Base-by-base conservation (phyloP, 1,140 invertebrate species). In the Cotesia chilonis region DNA sequence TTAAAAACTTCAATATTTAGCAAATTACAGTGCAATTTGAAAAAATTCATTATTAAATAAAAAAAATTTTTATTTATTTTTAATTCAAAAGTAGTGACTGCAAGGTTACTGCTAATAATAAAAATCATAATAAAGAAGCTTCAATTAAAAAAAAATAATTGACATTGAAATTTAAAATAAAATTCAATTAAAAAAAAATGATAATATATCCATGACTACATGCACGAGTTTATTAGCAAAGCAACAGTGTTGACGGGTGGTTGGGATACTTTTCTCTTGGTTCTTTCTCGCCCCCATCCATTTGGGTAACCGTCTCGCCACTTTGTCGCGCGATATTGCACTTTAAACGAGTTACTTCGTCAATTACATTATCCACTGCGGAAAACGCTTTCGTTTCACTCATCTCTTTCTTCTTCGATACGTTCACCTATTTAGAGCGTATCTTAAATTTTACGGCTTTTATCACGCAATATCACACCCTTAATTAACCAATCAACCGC, bases 251-350 rank as follows among this genome's bases (percentile, higher is more conserved):
- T 37, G 61, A 28, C 10, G 51, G 68, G 57, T 37, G 51, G 64
- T 54, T 12, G 54, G 52, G 63, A 17, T 63, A 52, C 63, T 67
- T 54, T 20, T 51, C 37, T 36, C 55, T 38, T 35, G n/a, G 37
- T 52, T 68, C 74, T 75, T 72, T 66, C 71, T 75, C 74, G 64
- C 68, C 72, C 68, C 72, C 69, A 72, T 76, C 75, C 75, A 76
- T 76, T 74, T 76, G 74, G 52, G 73, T 73, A 71, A 60, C 74
- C 68, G 75, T 75, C 76, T 81, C 77, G 77, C 78, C 79, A 80
- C 79, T 82, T 81, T 81, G 81, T 82, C 79, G 78, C 78, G 79
- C 80, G 82, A 83, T 84, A 84, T 83, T 84, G 83, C 82, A 76
- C 75, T 75, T 79, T 84, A 84, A 84, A 79, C 76, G 82, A 84